These are phyloP conservation scores for Zosterops japonicus DNA, from an alignment of 2,113 vertebrate species.

Conservation along the genomic window DNA sequence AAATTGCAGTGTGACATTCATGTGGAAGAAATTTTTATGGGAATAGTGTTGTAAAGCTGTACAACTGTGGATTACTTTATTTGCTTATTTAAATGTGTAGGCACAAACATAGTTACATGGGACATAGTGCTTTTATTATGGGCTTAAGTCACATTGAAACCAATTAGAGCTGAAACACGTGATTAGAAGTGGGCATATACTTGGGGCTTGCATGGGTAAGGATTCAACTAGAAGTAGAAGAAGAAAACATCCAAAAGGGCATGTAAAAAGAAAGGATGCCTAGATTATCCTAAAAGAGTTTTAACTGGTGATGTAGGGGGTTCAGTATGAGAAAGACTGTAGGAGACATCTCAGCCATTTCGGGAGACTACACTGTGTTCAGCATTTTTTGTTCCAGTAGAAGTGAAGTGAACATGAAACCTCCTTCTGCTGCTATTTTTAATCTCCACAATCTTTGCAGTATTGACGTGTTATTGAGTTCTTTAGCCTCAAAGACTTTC, in stretches of 20 bases:
- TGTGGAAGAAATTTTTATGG: accelerated
- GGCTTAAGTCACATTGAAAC: background rate
- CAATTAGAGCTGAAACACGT: background rate
- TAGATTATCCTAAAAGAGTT: background rate
- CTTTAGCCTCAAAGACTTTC: background rate
- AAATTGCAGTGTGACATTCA: background rate
- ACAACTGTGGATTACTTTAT: background rate
- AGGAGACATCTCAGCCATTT: background rate
- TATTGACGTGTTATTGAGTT: background rate
- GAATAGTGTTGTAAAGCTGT: background rate
- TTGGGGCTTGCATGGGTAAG: background rate
- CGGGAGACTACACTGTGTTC: background rate
- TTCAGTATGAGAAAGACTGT: background rate
- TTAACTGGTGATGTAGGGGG: background rate
- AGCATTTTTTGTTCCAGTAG: background rate
- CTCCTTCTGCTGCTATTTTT: background rate
- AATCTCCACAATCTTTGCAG: background rate
- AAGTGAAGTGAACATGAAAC: background rate
- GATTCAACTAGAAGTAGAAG: background rate
- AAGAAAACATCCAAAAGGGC: background rate
- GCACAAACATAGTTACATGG: background rate
- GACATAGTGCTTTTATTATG: background rate
- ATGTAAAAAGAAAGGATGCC: background rate
- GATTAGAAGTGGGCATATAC: background rate
- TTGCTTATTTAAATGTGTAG: background rate